Percentiles rank a stretch among this genome's conserved stretches.
Evolutionary conservation across 2,888 invertebrate species (phyloP).

Genomic region (Willowsia nigromaculata): DNA sequence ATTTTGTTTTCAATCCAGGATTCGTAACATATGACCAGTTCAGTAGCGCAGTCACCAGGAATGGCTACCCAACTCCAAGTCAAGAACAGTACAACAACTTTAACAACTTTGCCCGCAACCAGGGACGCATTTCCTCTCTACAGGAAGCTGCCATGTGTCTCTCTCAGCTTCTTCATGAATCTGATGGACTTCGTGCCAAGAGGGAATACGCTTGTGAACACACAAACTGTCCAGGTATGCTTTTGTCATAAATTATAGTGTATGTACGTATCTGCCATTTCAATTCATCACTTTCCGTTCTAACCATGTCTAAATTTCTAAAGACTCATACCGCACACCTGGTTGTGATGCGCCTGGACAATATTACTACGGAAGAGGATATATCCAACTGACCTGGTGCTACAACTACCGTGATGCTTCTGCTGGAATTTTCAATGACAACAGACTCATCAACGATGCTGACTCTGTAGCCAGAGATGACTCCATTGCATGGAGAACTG

Average conservation of each 20-base stretch:
- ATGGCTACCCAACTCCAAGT: slow-evolving; percentile 73
- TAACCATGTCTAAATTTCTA: no score
- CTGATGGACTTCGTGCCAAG: slow-evolving; percentile 69
- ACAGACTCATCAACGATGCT: slow-evolving; percentile 68
- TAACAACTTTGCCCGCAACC: slow-evolving; percentile 12
- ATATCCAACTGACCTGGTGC: slow-evolving; percentile 77
- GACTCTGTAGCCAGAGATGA: slow-evolving; percentile 74
- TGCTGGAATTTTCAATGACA: slow-evolving; percentile 67
- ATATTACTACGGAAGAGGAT: slow-evolving; percentile 70
- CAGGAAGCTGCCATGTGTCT: slow-evolving; percentile 74
- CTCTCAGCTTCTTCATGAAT: slow-evolving; percentile 68
- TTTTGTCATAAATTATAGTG: no score
- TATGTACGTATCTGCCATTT: no score
- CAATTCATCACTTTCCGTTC: no score
- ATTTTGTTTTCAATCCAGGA: neutral
- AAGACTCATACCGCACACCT: slow-evolving; percentile 66
- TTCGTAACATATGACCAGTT: slow-evolving; percentile 67
- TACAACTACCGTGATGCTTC: slow-evolving; percentile 73
- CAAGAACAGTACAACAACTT: slow-evolving; percentile 61
- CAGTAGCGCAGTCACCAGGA: slow-evolving; percentile 67
- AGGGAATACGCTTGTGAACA: slow-evolving; percentile 62
- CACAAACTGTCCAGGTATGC: slow-evolving; percentile 70
- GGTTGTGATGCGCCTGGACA: slow-evolving; percentile 63
- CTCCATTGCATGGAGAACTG: slow-evolving; percentile 72
- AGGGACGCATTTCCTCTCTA: slow-evolving; percentile 54